phyloP scores from a whole-genome alignment of 2,113 vertebrate genomes.

The Dipodomys stephensi region DNA sequence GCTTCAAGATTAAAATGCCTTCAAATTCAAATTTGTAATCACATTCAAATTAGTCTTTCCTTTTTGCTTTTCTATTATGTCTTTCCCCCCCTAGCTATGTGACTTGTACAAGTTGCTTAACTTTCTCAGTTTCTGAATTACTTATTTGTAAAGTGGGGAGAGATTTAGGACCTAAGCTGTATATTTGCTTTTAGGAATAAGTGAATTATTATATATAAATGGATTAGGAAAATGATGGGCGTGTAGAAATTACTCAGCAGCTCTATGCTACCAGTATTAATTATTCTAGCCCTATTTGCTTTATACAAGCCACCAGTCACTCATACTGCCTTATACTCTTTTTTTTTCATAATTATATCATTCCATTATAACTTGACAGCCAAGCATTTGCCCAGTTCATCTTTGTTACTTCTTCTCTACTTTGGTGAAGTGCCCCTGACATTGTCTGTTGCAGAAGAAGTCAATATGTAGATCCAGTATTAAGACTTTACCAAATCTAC shows the following conservation, averaged over 20 bases:
- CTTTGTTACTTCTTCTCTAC: not conserved
- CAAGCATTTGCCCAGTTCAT: not conserved
- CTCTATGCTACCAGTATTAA: conserved; percentile 39
- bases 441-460: not conserved
- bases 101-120: not conserved
- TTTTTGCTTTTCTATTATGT: not conserved
- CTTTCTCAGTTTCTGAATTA: not conserved
- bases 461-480: not conserved
- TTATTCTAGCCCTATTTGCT: conserved; percentile 17
- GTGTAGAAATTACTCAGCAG: conserved; percentile 22
- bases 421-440: not conserved
- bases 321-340: conserved; percentile 20
- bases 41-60: not conserved
- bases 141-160: conserved; percentile 27
- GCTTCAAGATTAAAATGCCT: conserved; percentile 40
- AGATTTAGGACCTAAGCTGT: conserved; percentile 46
- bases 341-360: conserved; percentile 53
- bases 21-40: not conserved
- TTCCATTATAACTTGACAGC: not conserved
- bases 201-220: not conserved
- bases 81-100: not conserved
- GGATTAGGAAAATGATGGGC: not conserved
- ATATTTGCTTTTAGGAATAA: conserved; percentile 45
- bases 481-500: not conserved
- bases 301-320: conserved; percentile 22